Evolutionary conservation across 2,113 vertebrate species (phyloP).

Genomic region (Struthidea cinerea): DNA sequence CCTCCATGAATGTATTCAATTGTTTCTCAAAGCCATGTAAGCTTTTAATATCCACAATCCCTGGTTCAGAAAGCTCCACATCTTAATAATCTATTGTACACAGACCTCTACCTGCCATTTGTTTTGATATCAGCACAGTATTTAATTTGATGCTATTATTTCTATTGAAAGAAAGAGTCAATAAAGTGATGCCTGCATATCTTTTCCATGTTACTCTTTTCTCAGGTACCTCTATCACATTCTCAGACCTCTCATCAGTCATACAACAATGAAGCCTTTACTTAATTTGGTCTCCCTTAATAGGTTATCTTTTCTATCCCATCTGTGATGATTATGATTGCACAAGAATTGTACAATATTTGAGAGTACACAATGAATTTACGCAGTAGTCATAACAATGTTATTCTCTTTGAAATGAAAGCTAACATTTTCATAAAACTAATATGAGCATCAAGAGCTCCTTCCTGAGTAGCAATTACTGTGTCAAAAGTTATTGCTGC

Average conservation of each 20-base stretch:
- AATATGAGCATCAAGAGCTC: not conserved
- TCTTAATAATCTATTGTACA: not conserved
- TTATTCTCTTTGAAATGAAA: constrained; percentile 1
- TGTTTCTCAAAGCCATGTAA: not conserved
- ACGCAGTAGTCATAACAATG: not conserved
- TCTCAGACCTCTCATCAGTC: not conserved
- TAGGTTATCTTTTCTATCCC: not conserved
- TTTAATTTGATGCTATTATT: not conserved
- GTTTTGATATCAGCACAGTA: not conserved
- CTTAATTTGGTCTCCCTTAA: not conserved
- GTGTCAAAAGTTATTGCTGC: not conserved
- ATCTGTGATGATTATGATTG: not conserved
- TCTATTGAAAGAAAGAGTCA: not conserved
- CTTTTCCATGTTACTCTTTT: not conserved
- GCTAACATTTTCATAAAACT: constrained; percentile 20
- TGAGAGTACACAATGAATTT: not conserved
- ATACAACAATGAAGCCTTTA: not conserved
- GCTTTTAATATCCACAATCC: not conserved
- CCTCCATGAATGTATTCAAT: not conserved
- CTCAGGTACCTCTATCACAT: not conserved
- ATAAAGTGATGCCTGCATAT: not conserved
- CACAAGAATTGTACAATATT: not conserved
- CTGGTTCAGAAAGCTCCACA: not conserved
- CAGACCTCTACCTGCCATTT: not conserved
- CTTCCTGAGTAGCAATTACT: constrained; percentile 22